phyloP scores from a whole-genome alignment of 2,113 vertebrate species.

The Cochlearius cochlearius region DNA sequence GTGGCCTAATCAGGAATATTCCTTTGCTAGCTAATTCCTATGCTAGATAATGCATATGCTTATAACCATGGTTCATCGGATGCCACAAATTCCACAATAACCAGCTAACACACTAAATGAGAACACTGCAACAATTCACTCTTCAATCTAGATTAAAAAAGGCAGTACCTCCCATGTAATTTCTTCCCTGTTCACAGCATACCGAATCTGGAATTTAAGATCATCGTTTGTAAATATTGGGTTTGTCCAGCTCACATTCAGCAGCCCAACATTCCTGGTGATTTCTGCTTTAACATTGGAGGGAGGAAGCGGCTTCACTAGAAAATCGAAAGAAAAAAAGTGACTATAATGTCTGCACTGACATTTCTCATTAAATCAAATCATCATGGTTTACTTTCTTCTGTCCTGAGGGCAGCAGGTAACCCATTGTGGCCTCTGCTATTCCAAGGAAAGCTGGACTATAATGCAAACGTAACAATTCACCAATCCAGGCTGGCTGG shows the following conservation, averaged over 20 bases:
- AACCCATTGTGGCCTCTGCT: background rate
- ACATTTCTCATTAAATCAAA: background rate
- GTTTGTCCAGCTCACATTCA: slow-evolving; percentile 81
- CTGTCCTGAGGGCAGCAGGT: background rate
- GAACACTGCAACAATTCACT: background rate
- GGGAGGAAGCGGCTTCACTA: slow-evolving; percentile 87
- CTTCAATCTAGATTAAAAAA: background rate
- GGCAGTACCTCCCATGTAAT: slow-evolving; percentile 81
- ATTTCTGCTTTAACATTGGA: slow-evolving; percentile 76
- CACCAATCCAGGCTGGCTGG: background rate
- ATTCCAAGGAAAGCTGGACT: background rate
- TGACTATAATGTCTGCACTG: background rate
- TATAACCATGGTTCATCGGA: background rate
- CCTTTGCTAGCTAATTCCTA: background rate
- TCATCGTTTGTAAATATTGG: slow-evolving; percentile 72
- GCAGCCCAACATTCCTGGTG: slow-evolving; percentile 70
- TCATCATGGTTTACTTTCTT: background rate
- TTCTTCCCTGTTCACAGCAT: slow-evolving; percentile 47
- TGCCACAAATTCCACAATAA: background rate
- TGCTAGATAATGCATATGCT: background rate
- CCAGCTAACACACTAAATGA: accelerated
- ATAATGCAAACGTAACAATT: background rate
- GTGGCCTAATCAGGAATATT: background rate
- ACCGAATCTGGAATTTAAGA: slow-evolving; percentile 83
- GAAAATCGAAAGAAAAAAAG: background rate